Evolutionary conservation across 2,113 vertebrate species (phyloP).

Genomic region (Scalopus aquaticus): DNA sequence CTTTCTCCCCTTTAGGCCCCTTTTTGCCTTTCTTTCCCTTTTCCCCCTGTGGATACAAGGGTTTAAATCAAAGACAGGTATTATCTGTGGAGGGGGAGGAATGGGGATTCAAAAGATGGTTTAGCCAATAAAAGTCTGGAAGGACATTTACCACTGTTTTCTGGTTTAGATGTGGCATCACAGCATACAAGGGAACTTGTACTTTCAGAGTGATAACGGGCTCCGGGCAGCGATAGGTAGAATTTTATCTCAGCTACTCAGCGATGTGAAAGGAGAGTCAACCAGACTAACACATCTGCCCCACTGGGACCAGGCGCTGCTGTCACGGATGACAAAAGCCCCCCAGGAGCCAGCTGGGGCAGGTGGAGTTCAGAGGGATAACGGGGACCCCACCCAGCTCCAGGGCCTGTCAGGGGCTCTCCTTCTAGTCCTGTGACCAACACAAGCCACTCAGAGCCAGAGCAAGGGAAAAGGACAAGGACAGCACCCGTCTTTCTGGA

Average conservation of each 20-base stretch:
- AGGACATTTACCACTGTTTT: conserved; percentile 88
- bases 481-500: not conserved
- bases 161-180: conserved; percentile 77
- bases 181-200: conserved; percentile 68
- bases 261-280: not conserved
- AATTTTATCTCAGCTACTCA: not conserved
- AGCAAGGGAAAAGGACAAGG: conserved; percentile 26
- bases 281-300: no score
- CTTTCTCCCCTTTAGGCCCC: conserved; percentile 99
- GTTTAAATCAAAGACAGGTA: conserved; percentile 91
- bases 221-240: not conserved
- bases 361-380: not conserved
- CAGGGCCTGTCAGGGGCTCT: not conserved
- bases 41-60: conserved; percentile 99
- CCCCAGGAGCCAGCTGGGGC: not conserved
- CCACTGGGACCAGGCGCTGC: no score
- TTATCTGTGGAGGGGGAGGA: conserved; percentile 73
- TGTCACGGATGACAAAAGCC: not conserved
- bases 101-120: conserved; percentile 72
- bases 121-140: conserved; percentile 83
- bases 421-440: conserved; percentile 69
- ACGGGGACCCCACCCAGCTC: not conserved
- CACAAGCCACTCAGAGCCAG: conserved; percentile 55
- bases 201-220: conserved; percentile 66
- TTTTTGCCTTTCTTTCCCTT: conserved; percentile 99